phyloP scores from a whole-genome alignment of 2,888 invertebrate species.

The Ophion ellenae region DNA sequence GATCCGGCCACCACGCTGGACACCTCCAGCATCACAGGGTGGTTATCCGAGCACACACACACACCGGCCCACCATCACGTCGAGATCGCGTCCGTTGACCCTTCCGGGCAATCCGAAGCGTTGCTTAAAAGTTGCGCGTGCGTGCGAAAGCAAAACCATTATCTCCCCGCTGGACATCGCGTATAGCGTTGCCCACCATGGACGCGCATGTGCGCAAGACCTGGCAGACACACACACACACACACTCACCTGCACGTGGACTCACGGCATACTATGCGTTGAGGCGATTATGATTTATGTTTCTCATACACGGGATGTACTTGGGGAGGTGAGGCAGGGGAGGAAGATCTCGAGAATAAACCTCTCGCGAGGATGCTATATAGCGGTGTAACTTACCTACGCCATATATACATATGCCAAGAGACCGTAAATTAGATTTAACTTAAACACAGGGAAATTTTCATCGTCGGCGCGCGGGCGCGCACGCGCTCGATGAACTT shows the following conservation, averaged over 20 bases:
- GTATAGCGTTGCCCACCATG: slow-evolving; percentile 67
- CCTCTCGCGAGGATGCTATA: slow-evolving; percentile 36
- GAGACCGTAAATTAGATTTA: slow-evolving; percentile 81
- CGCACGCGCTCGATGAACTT: slow-evolving; percentile 68
- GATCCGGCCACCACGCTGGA: slow-evolving; percentile 3
- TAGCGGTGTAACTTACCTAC: slow-evolving; percentile 41
- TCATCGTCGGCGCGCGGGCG: slow-evolving; percentile 72
- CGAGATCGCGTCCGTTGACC: slow-evolving; percentile 74
- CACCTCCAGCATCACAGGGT: slow-evolving; percentile 34
- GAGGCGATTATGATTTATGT: slow-evolving; percentile 81
- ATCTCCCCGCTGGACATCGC: slow-evolving; percentile 77
- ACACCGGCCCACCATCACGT: slow-evolving; percentile 41
- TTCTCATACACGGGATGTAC: slow-evolving; percentile 68
- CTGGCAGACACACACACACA: slow-evolving; percentile 30
- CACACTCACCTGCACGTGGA: slow-evolving; percentile 12
- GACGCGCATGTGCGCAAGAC: slow-evolving; percentile 62
- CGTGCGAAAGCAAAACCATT: slow-evolving; percentile 74
- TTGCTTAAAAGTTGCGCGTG: slow-evolving; percentile 64
- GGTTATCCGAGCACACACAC: slow-evolving; percentile 38
- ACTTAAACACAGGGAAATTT: slow-evolving; percentile 81
- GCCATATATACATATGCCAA: slow-evolving; percentile 63
- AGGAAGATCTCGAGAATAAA: slow-evolving; percentile 58
- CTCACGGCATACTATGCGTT: slow-evolving; percentile 39
- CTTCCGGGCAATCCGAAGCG: slow-evolving; percentile 30
- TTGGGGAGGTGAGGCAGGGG: slow-evolving; percentile 8